Percentiles rank a stretch among this genome's conserved stretches.
These are phyloP conservation scores for Nomada fabriciana DNA, from an alignment of 2,888 invertebrate genomes.

Conservation along the genomic window DNA sequence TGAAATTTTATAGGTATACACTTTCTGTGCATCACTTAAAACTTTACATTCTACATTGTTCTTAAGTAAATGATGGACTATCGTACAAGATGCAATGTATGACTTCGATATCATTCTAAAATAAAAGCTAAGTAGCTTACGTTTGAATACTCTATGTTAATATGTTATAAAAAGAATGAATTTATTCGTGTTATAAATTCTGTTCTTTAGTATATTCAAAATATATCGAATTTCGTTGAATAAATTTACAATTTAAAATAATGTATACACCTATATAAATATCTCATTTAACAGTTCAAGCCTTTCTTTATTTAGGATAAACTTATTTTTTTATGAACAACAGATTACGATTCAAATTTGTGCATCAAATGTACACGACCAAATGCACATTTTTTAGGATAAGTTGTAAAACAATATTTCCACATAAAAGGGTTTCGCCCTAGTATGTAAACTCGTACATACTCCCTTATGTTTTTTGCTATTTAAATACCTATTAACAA, in stretches of 20 bases:
- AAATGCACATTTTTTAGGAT: slow-evolving; percentile 10
- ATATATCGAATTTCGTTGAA: slow-evolving; percentile 37
- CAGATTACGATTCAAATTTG: slow-evolving; percentile 33
- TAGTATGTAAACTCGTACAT: slow-evolving; percentile 27
- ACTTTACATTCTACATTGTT: slow-evolving; percentile 17
- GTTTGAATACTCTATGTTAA: slow-evolving; percentile 55
- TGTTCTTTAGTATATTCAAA: slow-evolving; percentile 32
- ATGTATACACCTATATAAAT: slow-evolving; percentile 47
- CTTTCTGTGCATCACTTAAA: neutral
- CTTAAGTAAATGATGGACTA: slow-evolving; percentile 10
- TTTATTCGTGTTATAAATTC: slow-evolving; percentile 49
- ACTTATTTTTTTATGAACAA: slow-evolving; percentile 29
- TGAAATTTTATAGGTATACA: slow-evolving; percentile 8
- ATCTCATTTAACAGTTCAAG: slow-evolving; percentile 33
- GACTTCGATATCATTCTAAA: slow-evolving; percentile 20
- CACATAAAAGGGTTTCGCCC: slow-evolving; percentile 11
- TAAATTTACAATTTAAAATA: slow-evolving; percentile 32
- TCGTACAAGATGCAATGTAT: slow-evolving; percentile 12
- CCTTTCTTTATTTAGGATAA: slow-evolving; percentile 16
- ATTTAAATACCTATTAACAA: slow-evolving; percentile 30
- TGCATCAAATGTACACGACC: slow-evolving; percentile 28
- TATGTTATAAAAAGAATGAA: slow-evolving; percentile 53
- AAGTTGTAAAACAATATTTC: slow-evolving; percentile 16
- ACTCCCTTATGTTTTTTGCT: slow-evolving; percentile 12
- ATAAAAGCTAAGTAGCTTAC: slow-evolving; percentile 14